Base-by-base conservation (phyloP, 1,140 invertebrate genomes). In the Limonius californicus region DNA sequence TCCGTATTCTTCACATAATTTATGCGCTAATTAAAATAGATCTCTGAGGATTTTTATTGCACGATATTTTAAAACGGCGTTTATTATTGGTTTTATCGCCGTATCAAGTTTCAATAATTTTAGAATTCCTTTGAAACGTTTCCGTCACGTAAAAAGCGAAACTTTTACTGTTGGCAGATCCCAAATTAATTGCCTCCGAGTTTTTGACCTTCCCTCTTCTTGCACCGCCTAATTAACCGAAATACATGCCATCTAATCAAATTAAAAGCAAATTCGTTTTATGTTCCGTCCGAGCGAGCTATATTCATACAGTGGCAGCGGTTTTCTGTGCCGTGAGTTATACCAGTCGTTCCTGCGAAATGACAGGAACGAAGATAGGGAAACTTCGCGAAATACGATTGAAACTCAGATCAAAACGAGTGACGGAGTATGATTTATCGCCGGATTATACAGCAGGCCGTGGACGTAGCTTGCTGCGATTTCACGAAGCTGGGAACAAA, bases 11-110 rank as follows among this genome's bases (percentile, higher is more conserved):
- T 39, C n/a, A 2, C n/a, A 14, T 39, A 39, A 39, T 39, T 39
- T 39, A 39, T 39, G 35, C n/a, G 35, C 35, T 39, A 39, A 39
- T 39, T 39, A 39, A 39, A 39, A 39, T 39, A 39, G 35, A 39
- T 14, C 35, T 39, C 35, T 39, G 8, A 9, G n/a, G 35, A 12
- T 39, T 39, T 39, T 39, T 39, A 39, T 39, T 39, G n/a, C 35
- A 39, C 35, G 8, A 39, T 39, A 39, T 39, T 39, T 39, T 39
- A 39, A 39, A 39, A 39, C n/a, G 35, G 35, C 35, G 35, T 39
- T 39, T 39, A 39, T 39, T 39, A 39, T 39, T 39, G 35, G 35
- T 39, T 39, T 39, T 39, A 39, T 39, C 8, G 35, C n/a, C n/a
- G n/a, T 39, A 39, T 39, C 35, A 39, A 39, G n/a, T 39, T 39